Evolutionary conservation across 1,140 invertebrate species (phyloP).

Genomic region (Eriosoma lanigerum): DNA sequence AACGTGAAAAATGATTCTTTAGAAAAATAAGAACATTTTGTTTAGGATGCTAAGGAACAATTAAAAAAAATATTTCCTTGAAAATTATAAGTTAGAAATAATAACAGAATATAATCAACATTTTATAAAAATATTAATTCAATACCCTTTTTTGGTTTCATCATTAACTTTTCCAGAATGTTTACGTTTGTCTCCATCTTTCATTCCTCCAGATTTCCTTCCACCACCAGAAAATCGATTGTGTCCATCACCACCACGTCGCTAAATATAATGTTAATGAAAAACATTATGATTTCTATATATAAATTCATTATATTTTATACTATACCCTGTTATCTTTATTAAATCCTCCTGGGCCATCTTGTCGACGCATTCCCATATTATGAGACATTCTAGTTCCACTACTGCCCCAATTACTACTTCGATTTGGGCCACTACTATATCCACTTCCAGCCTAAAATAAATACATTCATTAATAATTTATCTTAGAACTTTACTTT

Average conservation of each 20-base stretch:
- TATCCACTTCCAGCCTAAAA: not conserved
- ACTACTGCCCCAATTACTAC: not conserved
- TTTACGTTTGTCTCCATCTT: conserved; percentile 46
- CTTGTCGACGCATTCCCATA: conserved; percentile 28
- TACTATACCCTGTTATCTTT: conserved; percentile 35
- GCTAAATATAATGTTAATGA: not conserved
- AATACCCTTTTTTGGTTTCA: conserved; percentile 47
- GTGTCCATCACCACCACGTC: not conserved
- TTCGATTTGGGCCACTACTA: conserved; percentile 15
- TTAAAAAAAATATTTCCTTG: no score
- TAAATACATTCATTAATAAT: not conserved
- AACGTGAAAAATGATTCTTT: no score
- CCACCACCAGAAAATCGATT: conserved; percentile 6
- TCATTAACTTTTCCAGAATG: conserved; percentile 35
- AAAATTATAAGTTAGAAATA: no score
- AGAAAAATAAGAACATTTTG: no score
- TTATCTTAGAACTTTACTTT: no score
- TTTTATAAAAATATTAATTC: not conserved
- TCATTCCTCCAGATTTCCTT: conserved; percentile 26
- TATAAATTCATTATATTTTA: not conserved
- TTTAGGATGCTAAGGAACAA: no score
- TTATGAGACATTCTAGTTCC: conserved; percentile 13
- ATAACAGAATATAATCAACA: no score
- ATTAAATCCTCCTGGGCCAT: conserved; percentile 5
- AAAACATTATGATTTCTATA: not conserved